Evolutionary conservation across 2,797 vertebrate species (phyloP).

Genomic region (Catharus ustulatus): DNA sequence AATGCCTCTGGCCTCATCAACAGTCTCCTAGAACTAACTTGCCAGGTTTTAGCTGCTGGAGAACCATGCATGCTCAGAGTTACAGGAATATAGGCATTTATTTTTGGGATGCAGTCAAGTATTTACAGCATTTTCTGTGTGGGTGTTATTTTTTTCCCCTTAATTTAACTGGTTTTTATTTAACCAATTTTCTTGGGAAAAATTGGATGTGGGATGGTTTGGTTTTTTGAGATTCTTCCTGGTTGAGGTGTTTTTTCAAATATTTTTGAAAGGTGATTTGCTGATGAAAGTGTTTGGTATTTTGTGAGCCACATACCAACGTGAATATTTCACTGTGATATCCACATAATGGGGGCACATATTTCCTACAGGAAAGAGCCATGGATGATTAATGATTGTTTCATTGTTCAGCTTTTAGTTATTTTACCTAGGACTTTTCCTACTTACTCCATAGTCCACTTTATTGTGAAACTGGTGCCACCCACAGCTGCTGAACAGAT

Average conservation of each 20-base stretch:
- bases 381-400: slow-evolving; percentile 76
- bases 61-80: neutral
- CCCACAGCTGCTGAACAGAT: slow-evolving; percentile 65
- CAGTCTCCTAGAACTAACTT: neutral
- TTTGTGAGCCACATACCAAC: slow-evolving; percentile 27
- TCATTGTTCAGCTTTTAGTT: slow-evolving; percentile 76
- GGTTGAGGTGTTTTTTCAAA: neutral
- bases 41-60: neutral
- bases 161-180: neutral
- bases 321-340: slow-evolving; percentile 26
- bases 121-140: neutral
- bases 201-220: neutral
- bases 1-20: neutral
- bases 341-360: slow-evolving; percentile 44
- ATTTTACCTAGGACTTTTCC: slow-evolving; percentile 73
- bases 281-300: slow-evolving; percentile 20
- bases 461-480: slow-evolving; percentile 66
- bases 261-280: neutral
- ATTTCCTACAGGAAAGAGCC: slow-evolving; percentile 79
- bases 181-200: slow-evolving; percentile 15
- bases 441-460: slow-evolving; percentile 53
- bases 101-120: neutral
- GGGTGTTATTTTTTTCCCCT: neutral
- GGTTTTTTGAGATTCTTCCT: neutral
- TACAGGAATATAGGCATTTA: neutral